Evolutionary conservation across 2,888 invertebrate genomes (phyloP).

Genomic region (Calameuta pallipes): DNA sequence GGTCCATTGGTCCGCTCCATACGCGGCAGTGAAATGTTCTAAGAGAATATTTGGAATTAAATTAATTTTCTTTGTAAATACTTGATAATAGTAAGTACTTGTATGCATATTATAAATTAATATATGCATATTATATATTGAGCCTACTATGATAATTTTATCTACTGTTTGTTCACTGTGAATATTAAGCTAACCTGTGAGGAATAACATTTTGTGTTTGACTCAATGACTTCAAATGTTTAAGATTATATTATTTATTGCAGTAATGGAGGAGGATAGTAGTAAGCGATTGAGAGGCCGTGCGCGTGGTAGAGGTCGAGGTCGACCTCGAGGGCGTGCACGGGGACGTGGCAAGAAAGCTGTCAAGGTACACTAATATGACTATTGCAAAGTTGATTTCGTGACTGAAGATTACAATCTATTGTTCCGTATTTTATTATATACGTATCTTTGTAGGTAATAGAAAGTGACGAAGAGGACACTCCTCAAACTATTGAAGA

Average conservation of each 20-base stretch:
- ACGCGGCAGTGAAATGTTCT: neutral
- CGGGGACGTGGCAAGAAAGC: slow-evolving; percentile 81
- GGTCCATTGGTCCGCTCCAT: neutral
- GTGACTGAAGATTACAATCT: neutral
- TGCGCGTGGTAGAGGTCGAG: slow-evolving; percentile 82
- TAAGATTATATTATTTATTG: slow-evolving; percentile 12
- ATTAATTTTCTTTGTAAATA: neutral
- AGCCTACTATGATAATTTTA: neutral
- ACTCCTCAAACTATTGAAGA: slow-evolving; percentile 55
- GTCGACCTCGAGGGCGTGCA: slow-evolving; percentile 77
- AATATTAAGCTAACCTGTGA: neutral
- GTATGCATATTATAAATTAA: neutral
- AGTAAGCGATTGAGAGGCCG: slow-evolving; percentile 77
- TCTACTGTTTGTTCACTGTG: neutral
- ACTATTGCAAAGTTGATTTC: neutral
- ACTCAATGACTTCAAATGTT: neutral
- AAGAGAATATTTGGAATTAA: neutral
- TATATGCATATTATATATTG: neutral
- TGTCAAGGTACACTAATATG: slow-evolving; percentile 70
- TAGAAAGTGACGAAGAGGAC: slow-evolving; percentile 68
- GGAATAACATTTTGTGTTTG: neutral
- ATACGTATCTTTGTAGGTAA: slow-evolving; percentile 48
- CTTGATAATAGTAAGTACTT: neutral
- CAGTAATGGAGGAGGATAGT: slow-evolving; percentile 67
- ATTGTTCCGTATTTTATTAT: neutral